These are phyloP conservation scores for Onychomys torridus DNA, from an alignment of 2,797 vertebrate species.

Conservation along the genomic window DNA sequence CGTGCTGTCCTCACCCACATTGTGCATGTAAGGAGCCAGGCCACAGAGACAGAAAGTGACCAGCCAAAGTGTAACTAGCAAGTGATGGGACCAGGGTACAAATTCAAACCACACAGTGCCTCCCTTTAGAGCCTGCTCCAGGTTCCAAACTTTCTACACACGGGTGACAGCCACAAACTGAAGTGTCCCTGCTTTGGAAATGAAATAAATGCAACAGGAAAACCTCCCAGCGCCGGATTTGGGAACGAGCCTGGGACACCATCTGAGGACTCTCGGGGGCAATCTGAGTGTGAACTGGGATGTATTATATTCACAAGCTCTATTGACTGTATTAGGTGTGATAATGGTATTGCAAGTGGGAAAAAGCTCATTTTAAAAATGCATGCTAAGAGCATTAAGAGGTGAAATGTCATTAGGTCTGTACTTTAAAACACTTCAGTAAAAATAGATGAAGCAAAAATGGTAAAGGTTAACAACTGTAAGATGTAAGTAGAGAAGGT, in stretches of 20 bases:
- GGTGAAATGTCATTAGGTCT: slow-evolving; percentile 48
- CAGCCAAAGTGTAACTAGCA: not conserved
- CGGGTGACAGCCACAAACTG: not conserved
- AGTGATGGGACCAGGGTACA: not conserved
- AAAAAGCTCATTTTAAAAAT: slow-evolving; percentile 44
- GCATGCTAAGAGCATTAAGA: slow-evolving; percentile 31
- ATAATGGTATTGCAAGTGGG: not conserved
- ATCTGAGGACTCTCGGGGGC: too few relatives aligned
- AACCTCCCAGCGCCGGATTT: not conserved
- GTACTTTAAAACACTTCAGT: slow-evolving; percentile 55
- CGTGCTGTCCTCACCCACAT: not conserved
- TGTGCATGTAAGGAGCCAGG: not conserved
- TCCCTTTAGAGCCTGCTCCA: not conserved
- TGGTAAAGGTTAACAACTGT: slow-evolving; percentile 6
- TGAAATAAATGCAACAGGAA: not conserved
- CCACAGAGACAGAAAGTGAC: not conserved
- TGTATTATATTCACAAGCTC: not conserved
- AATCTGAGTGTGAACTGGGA: too few relatives aligned
- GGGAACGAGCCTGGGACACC: slow-evolving; percentile 2
- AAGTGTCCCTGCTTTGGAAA: slow-evolving; percentile 41
- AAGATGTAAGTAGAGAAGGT: slow-evolving; percentile 12
- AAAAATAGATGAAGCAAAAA: slow-evolving; percentile 57
- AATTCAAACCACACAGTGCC: not conserved
- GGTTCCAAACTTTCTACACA: not conserved
- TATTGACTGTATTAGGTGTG: slow-evolving; percentile 4